A percentile compares a stretch with the other conserved stretches of the same genome.
These are phyloP conservation scores for Pangasius mekongensis DNA, from an alignment of 2,797 vertebrate genomes.

Conservation along the genomic window DNA sequence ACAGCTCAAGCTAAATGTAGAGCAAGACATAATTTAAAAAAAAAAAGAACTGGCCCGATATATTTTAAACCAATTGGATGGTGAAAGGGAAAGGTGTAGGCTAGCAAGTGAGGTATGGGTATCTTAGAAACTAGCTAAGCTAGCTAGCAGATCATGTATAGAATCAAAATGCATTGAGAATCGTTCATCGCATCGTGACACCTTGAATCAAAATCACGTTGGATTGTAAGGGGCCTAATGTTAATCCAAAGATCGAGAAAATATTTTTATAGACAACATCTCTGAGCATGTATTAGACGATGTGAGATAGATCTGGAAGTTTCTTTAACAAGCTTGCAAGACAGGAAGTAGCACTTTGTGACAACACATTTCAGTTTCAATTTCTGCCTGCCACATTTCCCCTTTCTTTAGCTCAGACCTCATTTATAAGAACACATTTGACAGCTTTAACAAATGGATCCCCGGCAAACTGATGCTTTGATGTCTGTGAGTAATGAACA, in stretches of 20 bases:
- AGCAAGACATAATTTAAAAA: background rate
- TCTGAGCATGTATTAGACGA: constrained; percentile 1
- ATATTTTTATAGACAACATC: background rate
- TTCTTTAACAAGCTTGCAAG: constrained; percentile 55
- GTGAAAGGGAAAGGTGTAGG: background rate
- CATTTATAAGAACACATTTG: constrained; percentile 42
- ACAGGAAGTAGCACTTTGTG: constrained; percentile 70
- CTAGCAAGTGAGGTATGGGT: background rate
- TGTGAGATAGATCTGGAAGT: constrained; percentile 43
- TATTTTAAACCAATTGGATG: background rate
- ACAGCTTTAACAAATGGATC: constrained; percentile 52
- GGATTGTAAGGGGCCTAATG: background rate
- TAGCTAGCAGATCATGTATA: background rate
- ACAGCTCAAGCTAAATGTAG: background rate
- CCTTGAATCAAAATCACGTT: background rate
- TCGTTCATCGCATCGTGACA: background rate
- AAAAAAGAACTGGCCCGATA: background rate
- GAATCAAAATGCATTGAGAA: background rate
- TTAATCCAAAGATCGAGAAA: background rate
- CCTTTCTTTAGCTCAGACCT: constrained; percentile 26
- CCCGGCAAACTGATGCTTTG: constrained; percentile 25
- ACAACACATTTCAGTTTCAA: constrained; percentile 72
- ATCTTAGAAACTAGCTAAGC: background rate
- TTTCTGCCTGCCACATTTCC: constrained; percentile 56
- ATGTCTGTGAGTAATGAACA: constrained; percentile 42